phyloP scores from a whole-genome alignment of 2,797 vertebrate species.

The Chrysolophus pictus region DNA sequence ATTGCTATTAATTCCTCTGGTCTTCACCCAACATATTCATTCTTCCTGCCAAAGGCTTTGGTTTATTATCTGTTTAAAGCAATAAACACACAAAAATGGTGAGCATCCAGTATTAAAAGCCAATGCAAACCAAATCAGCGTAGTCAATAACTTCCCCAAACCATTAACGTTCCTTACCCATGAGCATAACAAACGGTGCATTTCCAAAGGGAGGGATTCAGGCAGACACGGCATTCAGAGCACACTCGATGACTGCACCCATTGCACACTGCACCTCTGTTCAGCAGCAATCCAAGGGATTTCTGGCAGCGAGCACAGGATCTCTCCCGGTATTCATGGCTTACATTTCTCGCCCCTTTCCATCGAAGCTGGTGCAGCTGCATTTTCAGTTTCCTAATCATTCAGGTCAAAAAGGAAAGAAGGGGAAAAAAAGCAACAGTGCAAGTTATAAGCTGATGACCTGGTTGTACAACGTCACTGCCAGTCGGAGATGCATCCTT shows the following conservation, averaged over 20 bases:
- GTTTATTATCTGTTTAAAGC: background rate
- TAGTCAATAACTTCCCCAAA: background rate
- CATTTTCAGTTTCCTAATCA: constrained; percentile 85
- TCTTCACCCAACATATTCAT: background rate
- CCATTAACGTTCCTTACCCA: constrained; percentile 77
- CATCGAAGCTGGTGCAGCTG: constrained; percentile 87
- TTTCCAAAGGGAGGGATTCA: constrained; percentile 80
- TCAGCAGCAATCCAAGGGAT: constrained; percentile 83
- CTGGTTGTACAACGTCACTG: background rate
- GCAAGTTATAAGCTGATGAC: background rate
- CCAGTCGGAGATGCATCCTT: background rate
- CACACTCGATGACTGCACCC: constrained; percentile 94
- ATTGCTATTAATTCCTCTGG: background rate
- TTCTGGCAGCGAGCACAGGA: constrained; percentile 89
- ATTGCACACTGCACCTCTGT: constrained; percentile 86
- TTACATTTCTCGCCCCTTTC: constrained; percentile 75
- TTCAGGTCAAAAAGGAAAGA: background rate
- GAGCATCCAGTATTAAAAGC: background rate
- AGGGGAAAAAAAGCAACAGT: rapidly evolving
- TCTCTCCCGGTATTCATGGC: constrained; percentile 77
- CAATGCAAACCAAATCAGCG: background rate
- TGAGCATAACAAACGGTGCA: constrained; percentile 90
- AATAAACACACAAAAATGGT: background rate
- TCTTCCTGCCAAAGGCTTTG: background rate
- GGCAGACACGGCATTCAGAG: constrained; percentile 81